Evolutionary conservation across 2,888 invertebrate species (phyloP), one percentile per base, ranked within the genome.

Genomic region (Drosophila mimica): DNA sequence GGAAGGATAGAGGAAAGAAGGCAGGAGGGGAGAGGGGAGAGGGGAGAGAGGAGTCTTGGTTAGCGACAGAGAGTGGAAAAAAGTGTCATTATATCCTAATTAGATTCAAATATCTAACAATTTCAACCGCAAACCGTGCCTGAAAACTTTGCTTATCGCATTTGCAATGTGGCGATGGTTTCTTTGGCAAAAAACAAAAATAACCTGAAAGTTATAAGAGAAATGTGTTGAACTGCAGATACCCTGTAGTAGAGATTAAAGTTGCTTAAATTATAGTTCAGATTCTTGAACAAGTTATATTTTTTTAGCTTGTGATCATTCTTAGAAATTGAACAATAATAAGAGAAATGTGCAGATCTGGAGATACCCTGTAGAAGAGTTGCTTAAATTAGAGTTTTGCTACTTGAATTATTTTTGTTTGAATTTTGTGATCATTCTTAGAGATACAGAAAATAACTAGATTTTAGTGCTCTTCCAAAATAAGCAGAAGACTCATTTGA

Each of bases 81-180:
- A 83, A 79, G 70, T 82, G 78, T 81, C 83, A 81, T 89, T 87
- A 87, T 79, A 87, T 82, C 84, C 84, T 87, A 87, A 89, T 87
- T 89, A 87, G 81, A 89, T 89, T 89, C 77, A 80, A 82, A 83
- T 88, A 83, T 88, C 74, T 74, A 80, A 82, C 80, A 74, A 82
- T 88, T 82, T 71, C 74, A 67, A 78, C 84, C 85, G 66, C 88
- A 88, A 81, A 62, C 66, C 74, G 65, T 79, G 73, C 81, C 66
- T 63, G 62, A 73, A 80, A 85, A 83, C 74, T 83, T 85, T 85
- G 70, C 82, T 82, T 82, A 82, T 86, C 80, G 78, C 71, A 80
- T 78, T 79, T 72, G 56, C 71, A 70, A 78, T 65, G 79, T 65
- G 70, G 69, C 48, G 30, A 43, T 76, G 51, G 36, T 25, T 25